Base-by-base conservation (phyloP, 2,888 invertebrate species). In the Aphelenchoides bicaudatus region DNA sequence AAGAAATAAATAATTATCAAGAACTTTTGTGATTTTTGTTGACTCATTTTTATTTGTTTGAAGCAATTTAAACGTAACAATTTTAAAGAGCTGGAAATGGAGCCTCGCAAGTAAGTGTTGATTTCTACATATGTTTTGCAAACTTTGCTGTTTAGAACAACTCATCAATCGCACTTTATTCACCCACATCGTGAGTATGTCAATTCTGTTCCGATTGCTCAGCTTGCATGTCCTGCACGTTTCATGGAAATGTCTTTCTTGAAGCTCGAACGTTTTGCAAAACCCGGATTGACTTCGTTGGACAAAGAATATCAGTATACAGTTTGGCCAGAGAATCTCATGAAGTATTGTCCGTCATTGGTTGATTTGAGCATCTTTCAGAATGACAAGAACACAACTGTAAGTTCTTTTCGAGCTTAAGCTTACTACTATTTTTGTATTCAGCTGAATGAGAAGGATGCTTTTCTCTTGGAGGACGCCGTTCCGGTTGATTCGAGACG, bases 381-480 rank as follows among this genome's bases (percentile, higher is more conserved):
- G 16, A n/a, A 39, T 2, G 21, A 25, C 10, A 13, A 21, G 37
- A 23, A 51, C 23, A n/a, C 25, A 8, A 6, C 10, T 10, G 43
- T 43, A 21, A 6, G 10, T 43, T 19, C 16, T 43, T 13, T 13
- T 34, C 34, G 34, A 34, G 16, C 13, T 13, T 34, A 13, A 13
- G 13, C 23, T 48, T 51, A 46, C 16, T 23, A n/a, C n/a, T 8
- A 5, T 4, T 3, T 48, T 8, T 46, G 19, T n/a, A 5, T 56
- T 53, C 19, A 63, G 52, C 8, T 62, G 8, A 30, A 92, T 80
- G 87, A 88, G 1, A 91, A 90, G 0, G 96, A 98, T 83, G 96
- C 96, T 80, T 90, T 88, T 79, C 83, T 98, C 23, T 81, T 98
- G 0, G 96, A 96, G 82, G 96, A 98, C 84, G 96, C 96, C 43